Base-by-base conservation (phyloP, 2,888 invertebrate genomes). In the Epinotia ramella region DNA sequence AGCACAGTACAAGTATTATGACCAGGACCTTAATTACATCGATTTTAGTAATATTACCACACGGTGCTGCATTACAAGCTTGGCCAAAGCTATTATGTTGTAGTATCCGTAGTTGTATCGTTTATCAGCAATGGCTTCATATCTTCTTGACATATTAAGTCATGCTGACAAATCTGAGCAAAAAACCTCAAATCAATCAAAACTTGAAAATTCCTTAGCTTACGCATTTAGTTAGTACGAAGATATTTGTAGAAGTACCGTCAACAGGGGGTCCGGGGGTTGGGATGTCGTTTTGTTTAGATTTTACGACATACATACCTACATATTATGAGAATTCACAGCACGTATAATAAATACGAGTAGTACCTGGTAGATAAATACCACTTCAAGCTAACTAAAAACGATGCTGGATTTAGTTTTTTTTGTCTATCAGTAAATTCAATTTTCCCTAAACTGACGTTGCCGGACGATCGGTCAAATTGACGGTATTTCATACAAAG, bases 1-100 rank as follows among this genome's bases (percentile, higher is more conserved):
- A 64, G 3, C 44, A 68, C 59, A 69, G 60, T 69, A 11, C 16
- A 59, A 12, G 16, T 69, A 46, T 60, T 46, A 24, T 57, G 3
- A 20, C 18, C 66, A 59, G 57, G 44, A 24, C 33, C 16, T n/a
- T 53, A 5, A n/a, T 53, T 53, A 7, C 53, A 53, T 53, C n/a
- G 4, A 49, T 5, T 0, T 49, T 49, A 49, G 6, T 33, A 53
- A 53, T 53, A 53, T 5, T 53, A n/a, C 16, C n/a, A 53, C n/a
- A 53, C 7, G n/a, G 16, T n/a, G n/a, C 1, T 13, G 16, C 49
- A 13, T 16, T 46, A 46, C 13, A 46, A 46, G 46, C 4, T 46
- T 13, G 13, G 16, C 46, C 46, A 46, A 46, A 46, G 3, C 3
- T 13, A 3, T 12, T 12, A 4, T 16, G 16, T 16, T 49, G 16